Percentiles rank a stretch among this genome's conserved stretches.
Conservation (phyloP, 2,113 vertebrate genomes). For the Oreochromis niloticus region DNA sequence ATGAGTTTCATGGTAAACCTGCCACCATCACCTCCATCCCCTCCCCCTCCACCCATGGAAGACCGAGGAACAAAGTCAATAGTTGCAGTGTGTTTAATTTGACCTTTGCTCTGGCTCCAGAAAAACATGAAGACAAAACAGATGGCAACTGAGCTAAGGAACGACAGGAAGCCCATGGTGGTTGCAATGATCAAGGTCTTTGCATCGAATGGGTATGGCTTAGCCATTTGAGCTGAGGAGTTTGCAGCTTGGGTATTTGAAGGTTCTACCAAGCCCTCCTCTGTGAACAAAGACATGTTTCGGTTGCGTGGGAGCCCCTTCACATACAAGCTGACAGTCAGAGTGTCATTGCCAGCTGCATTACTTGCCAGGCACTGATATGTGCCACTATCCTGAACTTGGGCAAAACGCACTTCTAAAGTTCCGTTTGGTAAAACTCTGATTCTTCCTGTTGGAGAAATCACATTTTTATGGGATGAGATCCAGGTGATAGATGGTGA, state of each 20-base stretch:
- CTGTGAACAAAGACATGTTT: conserved; percentile 54
- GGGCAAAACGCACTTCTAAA: conserved; percentile 80
- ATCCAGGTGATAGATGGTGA: conserved; percentile 77
- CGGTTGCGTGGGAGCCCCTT: conserved; percentile 65
- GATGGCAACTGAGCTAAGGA: conserved; percentile 82
- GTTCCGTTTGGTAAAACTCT: conserved; percentile 77
- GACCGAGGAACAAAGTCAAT: conserved; percentile 80
- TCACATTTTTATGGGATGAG: conserved; percentile 66
- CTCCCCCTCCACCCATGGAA: conserved; percentile 66
- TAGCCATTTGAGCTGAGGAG: conserved; percentile 65
- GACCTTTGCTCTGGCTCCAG: conserved; percentile 86
- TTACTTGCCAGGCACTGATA: conserved; percentile 82
- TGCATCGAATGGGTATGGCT: conserved; percentile 73
- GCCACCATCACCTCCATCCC: conserved; percentile 69
- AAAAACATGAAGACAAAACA: conserved; percentile 88
- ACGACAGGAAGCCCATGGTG: conserved; percentile 84
- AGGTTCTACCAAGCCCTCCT: conserved; percentile 64
- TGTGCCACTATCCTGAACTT: conserved; percentile 76
- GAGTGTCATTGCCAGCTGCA: conserved; percentile 80
- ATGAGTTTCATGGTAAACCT: conserved; percentile 79
- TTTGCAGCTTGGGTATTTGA: conserved; percentile 64
- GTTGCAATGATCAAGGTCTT: conserved; percentile 82
- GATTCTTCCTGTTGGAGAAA: conserved; percentile 71
- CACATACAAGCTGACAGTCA: conserved; percentile 77
- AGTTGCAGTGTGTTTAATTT: conserved; percentile 81